Evolutionary conservation across 2,797 vertebrate genomes (phyloP).

Genomic region (Notoglanidium macrostoma): DNA sequence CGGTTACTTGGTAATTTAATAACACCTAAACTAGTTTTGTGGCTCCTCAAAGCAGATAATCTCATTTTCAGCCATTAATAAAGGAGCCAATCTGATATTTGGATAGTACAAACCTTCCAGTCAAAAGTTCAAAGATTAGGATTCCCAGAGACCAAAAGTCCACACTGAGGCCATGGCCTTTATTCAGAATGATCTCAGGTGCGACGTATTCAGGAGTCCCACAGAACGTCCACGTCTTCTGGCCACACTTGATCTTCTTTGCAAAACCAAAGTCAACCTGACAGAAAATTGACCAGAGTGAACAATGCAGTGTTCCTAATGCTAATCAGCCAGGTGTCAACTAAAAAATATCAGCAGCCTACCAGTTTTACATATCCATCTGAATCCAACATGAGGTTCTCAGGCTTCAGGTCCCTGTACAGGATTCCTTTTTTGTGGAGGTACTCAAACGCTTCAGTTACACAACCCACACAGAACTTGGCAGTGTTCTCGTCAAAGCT

Average conservation of each 20-base stretch:
- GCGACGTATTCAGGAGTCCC: conserved; percentile 95
- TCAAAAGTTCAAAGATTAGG: conserved; percentile 91
- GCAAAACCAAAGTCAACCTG: conserved; percentile 97
- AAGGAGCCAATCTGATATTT: neutral
- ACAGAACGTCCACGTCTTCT: conserved; percentile 96
- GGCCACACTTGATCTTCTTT: conserved; percentile 90
- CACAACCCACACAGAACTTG: conserved; percentile 92
- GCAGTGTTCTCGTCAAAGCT: conserved; percentile 80
- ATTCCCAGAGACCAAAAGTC: conserved; percentile 96
- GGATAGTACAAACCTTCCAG: conserved; percentile 81
- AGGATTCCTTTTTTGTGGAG: conserved; percentile 86
- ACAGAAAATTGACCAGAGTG: neutral
- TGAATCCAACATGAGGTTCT: conserved; percentile 91
- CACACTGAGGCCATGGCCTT: conserved; percentile 91
- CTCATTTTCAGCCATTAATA: conserved; percentile 12
- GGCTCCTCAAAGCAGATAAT: neutral
- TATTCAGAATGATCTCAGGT: conserved; percentile 94
- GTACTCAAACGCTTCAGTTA: conserved; percentile 92
- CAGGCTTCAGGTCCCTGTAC: conserved; percentile 93
- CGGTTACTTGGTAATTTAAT: neutral
- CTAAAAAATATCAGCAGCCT: neutral
- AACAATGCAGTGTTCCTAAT: neutral
- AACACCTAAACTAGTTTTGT: neutral
- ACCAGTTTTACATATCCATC: conserved; percentile 95
- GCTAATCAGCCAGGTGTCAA: neutral